Evolutionary conservation across 2,113 vertebrate species (phyloP).

Genomic region (Elanoides forficatus): DNA sequence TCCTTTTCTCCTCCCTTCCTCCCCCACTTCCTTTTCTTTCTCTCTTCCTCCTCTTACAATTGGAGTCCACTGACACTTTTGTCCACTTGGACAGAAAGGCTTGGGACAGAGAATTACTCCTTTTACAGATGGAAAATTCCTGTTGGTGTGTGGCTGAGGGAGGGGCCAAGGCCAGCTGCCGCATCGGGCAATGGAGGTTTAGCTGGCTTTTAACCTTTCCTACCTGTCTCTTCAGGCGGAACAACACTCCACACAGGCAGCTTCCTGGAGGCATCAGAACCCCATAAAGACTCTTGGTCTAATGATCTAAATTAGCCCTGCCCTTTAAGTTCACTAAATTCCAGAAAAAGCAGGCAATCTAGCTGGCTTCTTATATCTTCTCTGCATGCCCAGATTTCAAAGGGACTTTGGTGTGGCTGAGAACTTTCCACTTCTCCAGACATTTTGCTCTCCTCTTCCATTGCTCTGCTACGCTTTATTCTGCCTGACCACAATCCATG

Average conservation of each 20-base stretch:
- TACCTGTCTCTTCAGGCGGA: not conserved
- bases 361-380: not conserved
- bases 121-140: not conserved
- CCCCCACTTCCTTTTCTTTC: not conserved
- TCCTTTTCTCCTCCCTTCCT: not conserved
- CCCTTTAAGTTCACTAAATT: not conserved
- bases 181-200: rapidly evolving
- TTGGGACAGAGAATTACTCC: not conserved
- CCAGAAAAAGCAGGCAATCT: not conserved
- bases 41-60: not conserved
- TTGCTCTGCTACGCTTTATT: not conserved
- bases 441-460: not conserved
- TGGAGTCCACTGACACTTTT: not conserved
- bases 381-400: not conserved
- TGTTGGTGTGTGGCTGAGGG: not conserved
- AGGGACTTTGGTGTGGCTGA: not conserved
- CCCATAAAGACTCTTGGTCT: not conserved
- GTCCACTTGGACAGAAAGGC: not conserved
- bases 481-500: not conserved
- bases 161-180: not conserved
- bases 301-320: not conserved
- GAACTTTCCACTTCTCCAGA: not conserved
- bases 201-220: not conserved
- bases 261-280: not conserved
- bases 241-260: not conserved